A percentile compares a stretch with the other conserved stretches of the same genome.
These are phyloP conservation scores for Oceanodroma tethys DNA, from an alignment of 2,113 vertebrate species.

Conservation along the genomic window DNA sequence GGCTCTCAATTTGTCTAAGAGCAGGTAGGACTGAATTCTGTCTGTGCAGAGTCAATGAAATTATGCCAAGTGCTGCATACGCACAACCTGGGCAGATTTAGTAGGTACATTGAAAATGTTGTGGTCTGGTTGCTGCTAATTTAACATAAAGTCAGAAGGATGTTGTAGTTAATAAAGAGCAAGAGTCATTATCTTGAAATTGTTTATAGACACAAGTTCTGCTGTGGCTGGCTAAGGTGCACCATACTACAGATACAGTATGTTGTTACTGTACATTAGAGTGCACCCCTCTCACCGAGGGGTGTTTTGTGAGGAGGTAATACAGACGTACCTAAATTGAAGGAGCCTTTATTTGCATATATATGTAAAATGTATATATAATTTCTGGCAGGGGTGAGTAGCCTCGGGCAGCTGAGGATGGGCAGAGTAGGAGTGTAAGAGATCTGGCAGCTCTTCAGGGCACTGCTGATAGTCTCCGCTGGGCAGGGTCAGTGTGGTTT, in stretches of 20 bases:
- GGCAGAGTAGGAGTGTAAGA: neutral
- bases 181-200: neutral
- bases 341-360: neutral
- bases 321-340: neutral
- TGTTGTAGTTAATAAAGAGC: neutral
- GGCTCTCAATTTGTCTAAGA: neutral
- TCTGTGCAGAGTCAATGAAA: neutral
- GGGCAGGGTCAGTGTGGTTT: neutral
- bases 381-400: neutral
- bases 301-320: neutral
- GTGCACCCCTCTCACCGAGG: neutral
- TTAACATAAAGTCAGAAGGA: neutral
- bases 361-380: neutral
- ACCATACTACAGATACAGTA: neutral
- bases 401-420: neutral
- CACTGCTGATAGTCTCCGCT: neutral
- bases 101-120: neutral
- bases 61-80: accelerated
- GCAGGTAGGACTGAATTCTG: neutral
- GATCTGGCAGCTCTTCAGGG: neutral
- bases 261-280: neutral
- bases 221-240: neutral
- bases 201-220: neutral
- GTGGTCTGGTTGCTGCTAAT: neutral
- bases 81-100: neutral